Percentiles rank a stretch among this genome's conserved stretches.
These are phyloP conservation scores for Fissipunctia ypsillon DNA, from an alignment of 2,888 invertebrate species.

Conservation along the genomic window DNA sequence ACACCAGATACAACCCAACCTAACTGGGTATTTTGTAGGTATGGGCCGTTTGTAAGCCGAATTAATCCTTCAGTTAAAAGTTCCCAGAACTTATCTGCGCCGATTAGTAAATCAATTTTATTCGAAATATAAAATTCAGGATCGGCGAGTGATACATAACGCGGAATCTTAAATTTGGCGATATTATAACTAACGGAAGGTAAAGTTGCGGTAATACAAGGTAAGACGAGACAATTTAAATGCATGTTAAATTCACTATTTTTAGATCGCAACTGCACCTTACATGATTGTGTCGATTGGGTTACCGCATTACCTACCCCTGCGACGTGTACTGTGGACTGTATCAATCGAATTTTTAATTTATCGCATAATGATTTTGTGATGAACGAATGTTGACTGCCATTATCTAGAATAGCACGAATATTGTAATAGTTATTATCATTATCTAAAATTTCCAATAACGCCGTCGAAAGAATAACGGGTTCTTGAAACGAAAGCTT, in stretches of 20 bases:
- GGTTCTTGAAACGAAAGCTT: no score
- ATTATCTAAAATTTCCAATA: neutral
- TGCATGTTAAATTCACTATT: neutral
- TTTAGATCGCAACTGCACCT: conserved; percentile 4
- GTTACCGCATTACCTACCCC: conserved; percentile 10
- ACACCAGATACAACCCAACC: conserved; percentile 10
- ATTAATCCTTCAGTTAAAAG: neutral
- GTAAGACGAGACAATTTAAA: conserved; percentile 14
- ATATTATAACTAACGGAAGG: conserved; percentile 1
- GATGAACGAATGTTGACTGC: conserved; percentile 16
- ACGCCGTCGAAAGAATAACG: no score
- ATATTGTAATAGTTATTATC: conserved; percentile 21
- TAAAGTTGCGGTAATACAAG: conserved; percentile 7
- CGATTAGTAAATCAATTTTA: neutral
- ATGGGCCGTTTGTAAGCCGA: conserved; percentile 1
- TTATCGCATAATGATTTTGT: conserved; percentile 12
- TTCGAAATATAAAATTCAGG: neutral
- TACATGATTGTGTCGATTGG: conserved; percentile 6
- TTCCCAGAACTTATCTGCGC: neutral
- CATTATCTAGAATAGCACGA: conserved; percentile 11
- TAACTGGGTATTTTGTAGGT: neutral
- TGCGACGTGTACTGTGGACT: conserved; percentile 14
- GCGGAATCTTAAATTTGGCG: neutral
- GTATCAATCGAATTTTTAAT: conserved; percentile 5
- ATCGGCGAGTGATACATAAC: conserved; percentile 3